Evolutionary conservation across 2,797 vertebrate genomes (phyloP), one percentile per base, ranked within the genome.

Genomic region (Characodon lateralis): DNA sequence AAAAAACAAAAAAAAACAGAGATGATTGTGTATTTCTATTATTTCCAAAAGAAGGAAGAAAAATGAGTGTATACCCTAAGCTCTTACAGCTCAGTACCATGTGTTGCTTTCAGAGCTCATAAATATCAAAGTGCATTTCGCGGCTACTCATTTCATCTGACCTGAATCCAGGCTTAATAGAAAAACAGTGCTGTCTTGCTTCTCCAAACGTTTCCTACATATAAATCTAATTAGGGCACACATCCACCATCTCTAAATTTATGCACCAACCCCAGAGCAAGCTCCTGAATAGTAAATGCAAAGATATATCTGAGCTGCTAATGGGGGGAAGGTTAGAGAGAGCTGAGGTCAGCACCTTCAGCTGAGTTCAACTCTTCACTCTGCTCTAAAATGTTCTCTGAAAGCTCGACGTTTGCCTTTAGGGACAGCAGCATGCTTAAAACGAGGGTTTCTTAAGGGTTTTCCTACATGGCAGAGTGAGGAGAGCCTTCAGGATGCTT

Each of bases 311-410:
- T 85, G 81, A 80, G 81, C 78, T 92, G 78, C 87, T 92, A 92
- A 93, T 93, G 88, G 86, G 89, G 85, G 89, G 85, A 82, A 89
- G 85, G 89, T 92, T 91, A 87, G 83, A 80, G 84, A 83, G 85
- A 91, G 92, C 93, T 93, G 88, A 94, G 92, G 94, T 94, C 94
- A 94, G 93, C 94, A 94, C 79, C 87, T 91, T 93, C 86, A 78
- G 86, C 28, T 85, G 74, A 89, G 89, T 82, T 91, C 76, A 73
- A 69, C 81, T 89, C 78, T 75, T 77, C 74, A 68, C 82, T 82
- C 69, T 77, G 84, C 79, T 83, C 41, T 79, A 70, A 91, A 87
- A 89, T 80, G 78, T 87, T 86, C 83, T 79, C 76, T 84, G 73
- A 80, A 88, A 87, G 72, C 88, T 81, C 72, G 77, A 85, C 72